Evolutionary conservation across 2,797 vertebrate genomes (phyloP).

Genomic region (Acipenser transmontanus): DNA sequence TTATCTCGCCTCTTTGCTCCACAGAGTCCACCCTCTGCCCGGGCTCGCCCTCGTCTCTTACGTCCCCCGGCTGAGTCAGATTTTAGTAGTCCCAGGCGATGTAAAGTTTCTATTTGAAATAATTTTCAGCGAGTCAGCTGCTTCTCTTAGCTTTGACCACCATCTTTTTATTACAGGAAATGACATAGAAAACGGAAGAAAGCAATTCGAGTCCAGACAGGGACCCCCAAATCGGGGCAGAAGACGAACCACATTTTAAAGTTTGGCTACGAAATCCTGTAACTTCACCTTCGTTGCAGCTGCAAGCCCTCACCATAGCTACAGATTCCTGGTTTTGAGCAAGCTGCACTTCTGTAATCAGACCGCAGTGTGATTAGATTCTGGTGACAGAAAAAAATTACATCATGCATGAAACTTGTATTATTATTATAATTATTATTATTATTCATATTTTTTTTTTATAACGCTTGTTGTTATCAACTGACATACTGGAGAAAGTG

Average conservation of each 20-base stretch:
- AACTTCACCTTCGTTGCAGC: background rate
- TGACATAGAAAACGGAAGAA: conserved; percentile 93
- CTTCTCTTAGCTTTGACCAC: conserved; percentile 82
- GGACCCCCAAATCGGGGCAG: conserved; percentile 58
- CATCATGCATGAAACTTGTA: no score
- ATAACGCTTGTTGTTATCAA: no score
- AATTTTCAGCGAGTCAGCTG: conserved; percentile 63
- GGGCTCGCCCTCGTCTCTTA: conserved; percentile 19
- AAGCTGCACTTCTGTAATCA: no score
- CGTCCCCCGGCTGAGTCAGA: conserved; percentile 33
- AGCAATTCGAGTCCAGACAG: conserved; percentile 68
- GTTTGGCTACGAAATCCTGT: background rate
- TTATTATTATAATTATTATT: no score
- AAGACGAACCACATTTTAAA: conserved; percentile 30
- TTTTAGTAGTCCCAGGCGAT: conserved; percentile 53
- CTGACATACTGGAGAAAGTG: no score
- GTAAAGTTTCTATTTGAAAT: conserved; percentile 45
- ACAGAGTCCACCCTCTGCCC: conserved; percentile 9
- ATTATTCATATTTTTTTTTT: no score
- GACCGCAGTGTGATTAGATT: no score
- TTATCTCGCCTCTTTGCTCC: conserved; percentile 14
- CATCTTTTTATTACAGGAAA: conserved; percentile 96
- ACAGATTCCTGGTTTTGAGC: no score
- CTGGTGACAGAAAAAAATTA: no score
- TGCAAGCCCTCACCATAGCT: no score